These are phyloP conservation scores for Melanotaenia duboulayi DNA, from an alignment of 2,113 vertebrate species.

Conservation along the genomic window DNA sequence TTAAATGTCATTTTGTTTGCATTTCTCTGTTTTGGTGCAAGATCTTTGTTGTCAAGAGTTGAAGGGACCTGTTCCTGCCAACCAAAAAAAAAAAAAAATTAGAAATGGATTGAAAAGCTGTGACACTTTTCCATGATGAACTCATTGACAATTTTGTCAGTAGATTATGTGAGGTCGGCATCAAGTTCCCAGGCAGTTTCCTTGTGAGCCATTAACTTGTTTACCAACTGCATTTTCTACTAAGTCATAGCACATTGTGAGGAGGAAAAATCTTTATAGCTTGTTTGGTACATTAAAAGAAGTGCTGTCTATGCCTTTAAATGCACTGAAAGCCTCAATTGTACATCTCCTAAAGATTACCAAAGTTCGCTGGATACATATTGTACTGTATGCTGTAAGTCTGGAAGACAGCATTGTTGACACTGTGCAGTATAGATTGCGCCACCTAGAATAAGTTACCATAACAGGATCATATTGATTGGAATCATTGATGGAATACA, in stretches of 20 bases:
- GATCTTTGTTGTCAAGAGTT: conserved; percentile 50
- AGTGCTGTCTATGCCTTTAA: neutral
- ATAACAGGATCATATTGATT: conserved; percentile 69
- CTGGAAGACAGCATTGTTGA: conserved; percentile 47
- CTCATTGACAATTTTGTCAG: conserved; percentile 72
- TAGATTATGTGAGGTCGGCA: conserved; percentile 61
- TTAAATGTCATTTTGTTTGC: conserved; percentile 1
- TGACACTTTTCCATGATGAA: conserved; percentile 60
- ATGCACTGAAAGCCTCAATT: conserved; percentile 5
- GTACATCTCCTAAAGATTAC: conserved; percentile 12
- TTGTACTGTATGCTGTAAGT: conserved; percentile 38
- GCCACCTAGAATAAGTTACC: conserved; percentile 71
- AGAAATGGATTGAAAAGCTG: conserved; percentile 59
- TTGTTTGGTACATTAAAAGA: conserved; percentile 2
- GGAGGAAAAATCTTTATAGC: conserved; percentile 19
- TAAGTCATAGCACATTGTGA: conserved; percentile 18
- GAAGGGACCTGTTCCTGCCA: conserved; percentile 53
- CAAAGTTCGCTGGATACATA: conserved; percentile 42
- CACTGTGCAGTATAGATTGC: conserved; percentile 57
- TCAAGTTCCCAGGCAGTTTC: conserved; percentile 66
- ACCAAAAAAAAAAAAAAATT: conserved; percentile 63
- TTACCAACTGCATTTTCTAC: conserved; percentile 38
- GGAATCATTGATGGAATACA: conserved; percentile 58
- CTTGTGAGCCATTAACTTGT: conserved; percentile 62
- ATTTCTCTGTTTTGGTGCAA: conserved; percentile 15